A percentile compares a stretch with the other conserved stretches of the same genome.
These are phyloP conservation scores for Heliopora coerulea DNA, from an alignment of 92 coral and sea anemone species.

Conservation along the genomic window DNA sequence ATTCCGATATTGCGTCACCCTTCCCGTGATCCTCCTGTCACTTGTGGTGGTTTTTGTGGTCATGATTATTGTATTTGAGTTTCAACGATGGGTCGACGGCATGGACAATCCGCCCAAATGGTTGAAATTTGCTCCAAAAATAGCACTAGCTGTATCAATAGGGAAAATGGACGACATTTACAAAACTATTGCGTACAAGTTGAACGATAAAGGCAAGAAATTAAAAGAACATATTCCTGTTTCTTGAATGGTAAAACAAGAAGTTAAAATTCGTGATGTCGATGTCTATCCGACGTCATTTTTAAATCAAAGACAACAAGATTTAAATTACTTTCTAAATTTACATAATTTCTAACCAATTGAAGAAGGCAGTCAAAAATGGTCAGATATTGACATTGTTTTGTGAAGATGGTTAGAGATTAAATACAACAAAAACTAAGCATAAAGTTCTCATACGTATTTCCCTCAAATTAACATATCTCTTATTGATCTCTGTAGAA, in stretches of 20 bases:
- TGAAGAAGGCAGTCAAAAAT: too few species aligned
- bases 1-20: slow-evolving; percentile 96
- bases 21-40: slow-evolving; percentile 79
- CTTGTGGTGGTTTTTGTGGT: slow-evolving; percentile 75
- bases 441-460: too few species aligned
- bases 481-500: slow-evolving; percentile 67
- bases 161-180: slow-evolving; percentile 96
- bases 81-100: slow-evolving; percentile 91
- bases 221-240: too few species aligned
- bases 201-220: slow-evolving; percentile 86
- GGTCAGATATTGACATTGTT: too few species aligned
- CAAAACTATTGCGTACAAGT: slow-evolving; percentile 88
- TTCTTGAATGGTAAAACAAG: background rate
- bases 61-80: slow-evolving; percentile 90
- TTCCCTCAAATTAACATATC: too few species aligned
- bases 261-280: too few species aligned
- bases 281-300: too few species aligned
- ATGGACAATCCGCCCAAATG: slow-evolving; percentile 99
- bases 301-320: too few species aligned
- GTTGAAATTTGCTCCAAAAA: slow-evolving; percentile 93
- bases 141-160: slow-evolving; percentile 92
- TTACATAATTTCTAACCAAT: too few species aligned
- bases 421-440: too few species aligned
- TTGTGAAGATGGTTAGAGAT: too few species aligned
- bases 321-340: too few species aligned